A percentile compares a stretch with the other conserved stretches of the same genome.
phyloP scores from a whole-genome alignment of 2,888 invertebrate species.

The Bombylius major region DNA sequence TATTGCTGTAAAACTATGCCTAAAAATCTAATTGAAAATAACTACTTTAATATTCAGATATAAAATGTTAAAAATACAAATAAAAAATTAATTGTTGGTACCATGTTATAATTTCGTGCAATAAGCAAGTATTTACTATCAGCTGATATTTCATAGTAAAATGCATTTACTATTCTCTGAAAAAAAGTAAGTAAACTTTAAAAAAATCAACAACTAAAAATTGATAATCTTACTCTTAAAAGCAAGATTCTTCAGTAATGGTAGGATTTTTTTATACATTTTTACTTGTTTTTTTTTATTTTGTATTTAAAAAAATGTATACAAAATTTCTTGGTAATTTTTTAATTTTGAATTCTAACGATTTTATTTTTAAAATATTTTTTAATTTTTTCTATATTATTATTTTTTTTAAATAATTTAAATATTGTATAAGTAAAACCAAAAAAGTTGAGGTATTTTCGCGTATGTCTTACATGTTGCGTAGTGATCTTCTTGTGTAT shows the following conservation, averaged over 20 bases:
- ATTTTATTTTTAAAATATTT: too few relatives aligned
- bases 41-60: not conserved
- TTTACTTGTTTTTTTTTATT: not conserved
- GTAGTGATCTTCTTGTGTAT: too few relatives aligned
- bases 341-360: too few relatives aligned
- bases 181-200: constrained; percentile 4
- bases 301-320: not conserved
- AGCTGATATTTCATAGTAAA: constrained; percentile 45
- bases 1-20: constrained; percentile 64
- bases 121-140: constrained; percentile 51
- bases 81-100: constrained; percentile 20
- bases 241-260: too few relatives aligned
- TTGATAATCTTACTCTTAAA: too few relatives aligned
- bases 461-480: too few relatives aligned
- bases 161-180: constrained; percentile 28
- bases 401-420: too few relatives aligned
- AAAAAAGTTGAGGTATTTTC: too few relatives aligned
- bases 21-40: constrained; percentile 49
- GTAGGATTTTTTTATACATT: not conserved
- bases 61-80: too few relatives aligned
- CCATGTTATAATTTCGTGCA: constrained; percentile 50
- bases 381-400: too few relatives aligned
- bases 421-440: too few relatives aligned
- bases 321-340: not conserved
- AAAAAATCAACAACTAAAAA: too few relatives aligned